Evolutionary conservation across 2,113 vertebrate genomes (phyloP).

Genomic region (Columbina picui): DNA sequence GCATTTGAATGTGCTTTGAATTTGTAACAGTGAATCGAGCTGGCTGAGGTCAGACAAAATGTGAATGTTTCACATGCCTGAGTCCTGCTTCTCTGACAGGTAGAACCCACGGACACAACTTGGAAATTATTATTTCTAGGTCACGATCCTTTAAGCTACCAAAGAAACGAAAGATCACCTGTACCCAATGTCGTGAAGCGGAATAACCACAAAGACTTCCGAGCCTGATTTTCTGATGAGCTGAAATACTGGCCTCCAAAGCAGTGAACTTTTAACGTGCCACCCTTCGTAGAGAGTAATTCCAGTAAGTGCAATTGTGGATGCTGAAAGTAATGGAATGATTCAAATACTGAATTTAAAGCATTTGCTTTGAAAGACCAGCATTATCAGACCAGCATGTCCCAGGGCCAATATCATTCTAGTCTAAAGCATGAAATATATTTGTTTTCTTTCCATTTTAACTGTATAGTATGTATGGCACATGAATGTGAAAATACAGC

Average conservation of each 20-base stretch:
- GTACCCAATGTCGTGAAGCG: not conserved
- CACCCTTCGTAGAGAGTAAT: not conserved
- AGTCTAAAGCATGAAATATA: not conserved
- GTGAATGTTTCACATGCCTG: constrained; percentile 5
- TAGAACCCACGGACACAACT: not conserved
- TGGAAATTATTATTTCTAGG: constrained; percentile 64
- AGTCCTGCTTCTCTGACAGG: constrained; percentile 32
- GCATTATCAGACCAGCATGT: not conserved
- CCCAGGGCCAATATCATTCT: not conserved
- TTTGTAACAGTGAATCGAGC: not conserved
- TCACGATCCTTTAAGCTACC: constrained; percentile 34
- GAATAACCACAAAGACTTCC: constrained; percentile 12
- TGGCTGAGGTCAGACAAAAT: not conserved
- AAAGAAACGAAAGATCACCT: constrained; percentile 56
- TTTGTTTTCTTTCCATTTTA: not conserved
- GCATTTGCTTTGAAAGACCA: not conserved
- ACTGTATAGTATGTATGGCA: not conserved
- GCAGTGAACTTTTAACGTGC: not conserved
- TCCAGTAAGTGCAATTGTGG: not conserved
- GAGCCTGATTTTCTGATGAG: not conserved
- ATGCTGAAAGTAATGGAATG: not conserved
- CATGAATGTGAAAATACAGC: not conserved
- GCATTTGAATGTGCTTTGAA: not conserved
- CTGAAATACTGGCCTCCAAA: not conserved
- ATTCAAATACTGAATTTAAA: constrained; percentile 19